phyloP scores from a whole-genome alignment of 1,140 invertebrate species.

The Panagrolaimus sp. region DNA sequence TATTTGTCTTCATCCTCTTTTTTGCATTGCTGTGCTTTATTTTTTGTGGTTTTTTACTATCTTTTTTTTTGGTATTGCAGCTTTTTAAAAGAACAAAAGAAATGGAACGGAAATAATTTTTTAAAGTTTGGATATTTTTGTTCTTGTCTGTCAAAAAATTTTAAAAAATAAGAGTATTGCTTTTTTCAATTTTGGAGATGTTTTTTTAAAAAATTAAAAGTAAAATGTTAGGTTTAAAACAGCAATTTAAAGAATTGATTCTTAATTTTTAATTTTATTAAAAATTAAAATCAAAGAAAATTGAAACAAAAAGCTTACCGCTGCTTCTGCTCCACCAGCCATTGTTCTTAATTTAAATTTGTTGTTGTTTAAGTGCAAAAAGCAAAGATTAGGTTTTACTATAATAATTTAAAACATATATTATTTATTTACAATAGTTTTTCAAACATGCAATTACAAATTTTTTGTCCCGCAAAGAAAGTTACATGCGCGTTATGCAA shows the following conservation, averaged over 20 bases:
- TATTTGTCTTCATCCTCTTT: too few species aligned
- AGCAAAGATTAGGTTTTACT: too few species aligned
- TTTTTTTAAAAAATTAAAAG: background rate
- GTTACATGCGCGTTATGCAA: too few species aligned
- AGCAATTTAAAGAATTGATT: background rate
- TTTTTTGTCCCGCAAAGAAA: too few species aligned
- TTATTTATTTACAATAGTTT: too few species aligned
- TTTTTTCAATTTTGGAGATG: background rate
- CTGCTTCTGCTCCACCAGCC: conserved; percentile 14
- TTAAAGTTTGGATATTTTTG: background rate
- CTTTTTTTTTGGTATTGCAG: too few species aligned
- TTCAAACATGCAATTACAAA: too few species aligned
- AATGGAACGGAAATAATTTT: background rate
- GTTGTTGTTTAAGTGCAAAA: too few species aligned
- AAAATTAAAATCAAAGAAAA: background rate
- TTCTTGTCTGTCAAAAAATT: background rate
- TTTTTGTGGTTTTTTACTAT: too few species aligned
- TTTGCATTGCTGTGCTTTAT: too few species aligned
- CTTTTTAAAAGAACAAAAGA: too few species aligned
- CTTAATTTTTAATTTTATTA: background rate
- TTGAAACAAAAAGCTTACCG: background rate
- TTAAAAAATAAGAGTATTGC: background rate
- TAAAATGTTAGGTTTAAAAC: background rate
- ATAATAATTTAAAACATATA: too few species aligned
- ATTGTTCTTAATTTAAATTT: background rate